Conservation (phyloP, 1,140 invertebrate genomes). For the Drosophila kepulauana region DNA sequence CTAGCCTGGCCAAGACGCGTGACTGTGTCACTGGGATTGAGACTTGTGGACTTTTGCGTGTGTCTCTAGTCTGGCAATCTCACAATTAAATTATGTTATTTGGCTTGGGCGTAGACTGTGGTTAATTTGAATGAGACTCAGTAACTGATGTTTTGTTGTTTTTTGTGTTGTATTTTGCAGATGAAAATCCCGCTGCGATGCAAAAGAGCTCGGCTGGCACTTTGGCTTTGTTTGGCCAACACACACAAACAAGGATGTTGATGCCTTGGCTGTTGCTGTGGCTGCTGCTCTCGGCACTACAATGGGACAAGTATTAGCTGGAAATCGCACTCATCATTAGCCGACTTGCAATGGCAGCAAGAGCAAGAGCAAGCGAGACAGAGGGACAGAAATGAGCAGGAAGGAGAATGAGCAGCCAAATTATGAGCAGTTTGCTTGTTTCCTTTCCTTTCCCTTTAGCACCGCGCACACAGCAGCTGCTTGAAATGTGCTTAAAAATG, state of each 20-base stretch:
- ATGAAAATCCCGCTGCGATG: conserved; percentile 82
- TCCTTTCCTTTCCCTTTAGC: not conserved
- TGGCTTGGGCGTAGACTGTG: conserved; percentile 31
- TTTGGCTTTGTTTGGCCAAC: conserved; percentile 27
- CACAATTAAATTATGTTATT: conserved; percentile 74
- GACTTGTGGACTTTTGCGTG: not conserved
- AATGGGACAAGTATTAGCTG: conserved; percentile 40
- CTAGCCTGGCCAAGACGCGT: conserved; percentile 40
- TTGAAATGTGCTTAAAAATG: conserved; percentile 28
- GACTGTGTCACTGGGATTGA: conserved; percentile 4
- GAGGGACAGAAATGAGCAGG: not conserved
- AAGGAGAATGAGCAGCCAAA: conserved; percentile 12
- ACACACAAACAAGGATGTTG: conserved; percentile 16
- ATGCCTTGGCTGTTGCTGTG: not conserved
- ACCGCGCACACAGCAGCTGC: not conserved
- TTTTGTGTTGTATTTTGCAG: conserved; percentile 55
- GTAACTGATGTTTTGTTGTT: conserved; percentile 34
- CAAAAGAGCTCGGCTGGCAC: conserved; percentile 66
- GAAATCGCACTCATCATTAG: conserved; percentile 17
- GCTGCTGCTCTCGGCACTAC: conserved; percentile 27
- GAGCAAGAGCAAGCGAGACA: not conserved
- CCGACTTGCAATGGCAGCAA: not conserved
- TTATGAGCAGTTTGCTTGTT: conserved; percentile 26
- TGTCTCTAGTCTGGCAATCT: conserved; percentile 7
- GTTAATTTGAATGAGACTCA: conserved; percentile 57